These are phyloP conservation scores for Acronicta alni DNA, from an alignment of 2,888 invertebrate genomes.

Conservation along the genomic window DNA sequence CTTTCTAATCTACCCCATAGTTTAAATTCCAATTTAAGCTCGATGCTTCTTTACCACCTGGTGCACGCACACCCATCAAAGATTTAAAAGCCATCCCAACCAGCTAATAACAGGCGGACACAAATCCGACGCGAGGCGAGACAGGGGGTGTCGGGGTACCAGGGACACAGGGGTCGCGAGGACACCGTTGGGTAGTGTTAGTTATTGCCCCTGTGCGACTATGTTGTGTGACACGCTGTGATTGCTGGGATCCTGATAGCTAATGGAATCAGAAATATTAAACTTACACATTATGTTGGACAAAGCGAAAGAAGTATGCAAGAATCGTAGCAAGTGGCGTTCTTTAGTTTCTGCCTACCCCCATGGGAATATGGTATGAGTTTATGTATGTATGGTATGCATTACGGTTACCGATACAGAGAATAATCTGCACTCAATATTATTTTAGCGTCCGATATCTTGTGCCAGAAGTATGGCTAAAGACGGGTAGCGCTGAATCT, in stretches of 20 bases:
- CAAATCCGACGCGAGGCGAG: slow-evolving; percentile 37
- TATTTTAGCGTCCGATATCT: too few species aligned
- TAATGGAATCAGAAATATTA: not conserved
- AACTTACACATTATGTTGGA: not conserved
- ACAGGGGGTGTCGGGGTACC: not conserved
- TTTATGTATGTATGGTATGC: too few species aligned
- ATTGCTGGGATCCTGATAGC: slow-evolving; percentile 6
- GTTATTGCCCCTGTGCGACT: slow-evolving; percentile 5
- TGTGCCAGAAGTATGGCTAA: too few species aligned
- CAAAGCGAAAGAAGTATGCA: too few species aligned
- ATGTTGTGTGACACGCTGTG: slow-evolving; percentile 1
- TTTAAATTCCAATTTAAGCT: slow-evolving; percentile 22
- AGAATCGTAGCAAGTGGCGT: too few species aligned
- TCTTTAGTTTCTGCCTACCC: too few species aligned
- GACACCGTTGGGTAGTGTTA: slow-evolving; percentile 5
- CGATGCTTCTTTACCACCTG: slow-evolving; percentile 22
- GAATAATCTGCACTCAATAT: too few species aligned
- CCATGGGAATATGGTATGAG: too few species aligned
- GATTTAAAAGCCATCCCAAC: slow-evolving; percentile 53
- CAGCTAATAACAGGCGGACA: slow-evolving; percentile 48
- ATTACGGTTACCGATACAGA: too few species aligned
- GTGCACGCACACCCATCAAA: slow-evolving; percentile 22
- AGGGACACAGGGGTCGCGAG: slow-evolving; percentile 2
- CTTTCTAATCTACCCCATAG: not conserved
- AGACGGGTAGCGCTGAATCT: too few species aligned